Evolutionary conservation across 2,113 vertebrate species (phyloP).

Genomic region (Desmodus rotundus): DNA sequence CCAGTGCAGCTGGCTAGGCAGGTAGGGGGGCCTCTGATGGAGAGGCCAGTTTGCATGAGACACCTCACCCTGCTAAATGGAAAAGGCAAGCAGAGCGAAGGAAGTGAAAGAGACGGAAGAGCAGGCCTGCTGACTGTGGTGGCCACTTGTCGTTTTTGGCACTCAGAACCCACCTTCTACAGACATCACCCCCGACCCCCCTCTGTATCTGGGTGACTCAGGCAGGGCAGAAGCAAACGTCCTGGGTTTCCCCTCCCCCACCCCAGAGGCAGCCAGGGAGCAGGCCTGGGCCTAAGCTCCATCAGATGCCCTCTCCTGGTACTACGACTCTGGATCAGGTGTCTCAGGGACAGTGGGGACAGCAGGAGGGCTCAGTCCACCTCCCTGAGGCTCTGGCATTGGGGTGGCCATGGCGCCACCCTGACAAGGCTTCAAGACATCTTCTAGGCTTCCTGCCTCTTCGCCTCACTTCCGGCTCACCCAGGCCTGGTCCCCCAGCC

Average conservation of each 20-base stretch:
- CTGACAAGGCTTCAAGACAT: background rate
- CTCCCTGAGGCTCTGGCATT: background rate
- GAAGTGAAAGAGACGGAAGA: background rate
- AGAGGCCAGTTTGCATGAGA: background rate
- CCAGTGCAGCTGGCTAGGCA: background rate
- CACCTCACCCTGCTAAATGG: background rate
- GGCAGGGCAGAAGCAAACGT: background rate
- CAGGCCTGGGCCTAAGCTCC: background rate
- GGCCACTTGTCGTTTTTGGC: background rate
- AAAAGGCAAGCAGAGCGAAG: background rate
- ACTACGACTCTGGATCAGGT: background rate
- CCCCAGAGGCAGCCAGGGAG: background rate
- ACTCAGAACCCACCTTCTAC: background rate
- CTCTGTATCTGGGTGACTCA: background rate
- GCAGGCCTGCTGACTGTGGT: no score
- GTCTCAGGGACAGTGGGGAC: background rate
- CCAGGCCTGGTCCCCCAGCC: background rate
- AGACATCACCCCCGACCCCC: no score
- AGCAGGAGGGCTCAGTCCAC: background rate
- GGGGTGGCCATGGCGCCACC: background rate
- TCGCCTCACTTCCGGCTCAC: background rate
- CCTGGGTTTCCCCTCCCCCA: rapidly evolving
- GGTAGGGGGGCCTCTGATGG: background rate
- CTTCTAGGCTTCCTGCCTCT: background rate
- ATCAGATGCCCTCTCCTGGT: background rate